These are phyloP conservation scores for Aphidius gifuensis DNA, from an alignment of 1,140 invertebrate genomes.

Conservation along the genomic window DNA sequence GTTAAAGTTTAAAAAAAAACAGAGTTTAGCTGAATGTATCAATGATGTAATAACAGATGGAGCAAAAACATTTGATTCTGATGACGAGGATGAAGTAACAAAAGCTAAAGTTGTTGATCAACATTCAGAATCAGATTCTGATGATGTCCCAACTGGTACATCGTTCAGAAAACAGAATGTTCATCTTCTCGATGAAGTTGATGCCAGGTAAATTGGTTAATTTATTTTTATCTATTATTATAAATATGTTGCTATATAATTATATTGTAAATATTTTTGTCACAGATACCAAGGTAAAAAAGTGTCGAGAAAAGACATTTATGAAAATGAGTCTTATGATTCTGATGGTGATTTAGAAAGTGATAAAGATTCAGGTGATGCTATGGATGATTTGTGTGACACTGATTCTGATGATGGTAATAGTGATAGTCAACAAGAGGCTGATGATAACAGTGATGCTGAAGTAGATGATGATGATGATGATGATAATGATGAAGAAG, in stretches of 20 bases:
- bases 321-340: slow-evolving; percentile 34
- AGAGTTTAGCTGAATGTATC: slow-evolving; percentile 60
- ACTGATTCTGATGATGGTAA: slow-evolving; percentile 21
- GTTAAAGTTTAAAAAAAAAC: slow-evolving; percentile 36
- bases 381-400: slow-evolving; percentile 28
- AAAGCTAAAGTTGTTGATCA: slow-evolving; percentile 42
- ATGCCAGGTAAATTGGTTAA: slow-evolving; percentile 50
- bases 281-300: slow-evolving; percentile 70
- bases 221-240: slow-evolving; percentile 7
- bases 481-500: slow-evolving; percentile 13
- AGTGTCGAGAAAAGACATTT: slow-evolving; percentile 57
- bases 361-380: slow-evolving; percentile 43
- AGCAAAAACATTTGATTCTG: slow-evolving; percentile 52
- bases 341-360: slow-evolving; percentile 25
- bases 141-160: slow-evolving; percentile 48
- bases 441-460: slow-evolving; percentile 18
- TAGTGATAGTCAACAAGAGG: slow-evolving; percentile 2
- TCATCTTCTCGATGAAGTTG: slow-evolving; percentile 64
- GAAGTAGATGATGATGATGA: slow-evolving; percentile 8
- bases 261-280: neutral
- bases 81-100: slow-evolving; percentile 58
- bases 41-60: slow-evolving; percentile 57
- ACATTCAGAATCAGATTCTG: slow-evolving; percentile 33
- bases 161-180: slow-evolving; percentile 65
- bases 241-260: slow-evolving; percentile 13